Base-by-base conservation (phyloP, 2,888 invertebrate species). In the Microplitis deprimator region DNA sequence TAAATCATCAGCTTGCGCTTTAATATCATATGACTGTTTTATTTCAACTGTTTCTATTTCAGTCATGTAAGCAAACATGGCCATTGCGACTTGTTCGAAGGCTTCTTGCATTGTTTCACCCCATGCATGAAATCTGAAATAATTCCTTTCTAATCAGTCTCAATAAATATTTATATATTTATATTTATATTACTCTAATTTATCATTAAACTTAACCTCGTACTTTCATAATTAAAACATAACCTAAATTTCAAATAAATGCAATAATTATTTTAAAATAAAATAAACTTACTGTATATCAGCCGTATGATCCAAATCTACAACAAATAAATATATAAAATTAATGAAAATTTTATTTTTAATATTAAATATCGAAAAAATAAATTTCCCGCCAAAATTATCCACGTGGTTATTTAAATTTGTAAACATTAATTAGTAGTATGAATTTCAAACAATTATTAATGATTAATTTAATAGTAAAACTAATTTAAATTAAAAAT, bases 51-150 rank as follows among this genome's bases (percentile, higher is more conserved):
- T 93, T 0, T 94, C 93, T 80, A 97, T 90, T 81, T 97, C 97
- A 1, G 98, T 99, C 97, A 99, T 99, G 89, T 99, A 99, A 0
- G 95, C 97, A 91, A 96, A 99, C 98, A 99, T 98, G 1, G 97
- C 96, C 89, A 97, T 93, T 6, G 96, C 98, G 86, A 96, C 96
- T 91, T 98, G 98, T 88, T 98, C 98, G 90, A 97, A 98, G 0
- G 98, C 95, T 91, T 98, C 98, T 86, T 93, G 91, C 73, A 98
- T 87, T 71, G 92, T 94, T 78, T 94, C 92, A 39, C 99, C 99
- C 98, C 98, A 98, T 75, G 96, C 93, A 89, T 98, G 98, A 80
- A 98, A 91, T 89, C 96, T 97, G 90, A 61, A 74, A 68, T 61
- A n/a, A 71, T 61, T 20, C 4, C 59, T 59, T 67, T 7, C 50